phyloP scores from a whole-genome alignment of 2,797 vertebrate species.

The Gadopsis bispinosus region DNA sequence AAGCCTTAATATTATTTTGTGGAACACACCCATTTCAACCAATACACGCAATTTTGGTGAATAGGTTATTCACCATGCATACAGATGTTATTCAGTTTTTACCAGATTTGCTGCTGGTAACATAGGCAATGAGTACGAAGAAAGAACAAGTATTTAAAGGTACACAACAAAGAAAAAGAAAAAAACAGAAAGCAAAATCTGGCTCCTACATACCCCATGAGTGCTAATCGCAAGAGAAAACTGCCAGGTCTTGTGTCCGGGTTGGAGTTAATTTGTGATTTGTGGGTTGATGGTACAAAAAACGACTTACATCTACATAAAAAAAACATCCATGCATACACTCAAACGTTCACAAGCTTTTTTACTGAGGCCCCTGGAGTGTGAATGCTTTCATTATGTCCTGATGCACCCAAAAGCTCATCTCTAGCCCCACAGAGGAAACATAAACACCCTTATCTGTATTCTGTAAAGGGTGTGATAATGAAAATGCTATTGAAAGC shows the following conservation, averaged over 20 bases:
- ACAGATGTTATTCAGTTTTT: not conserved
- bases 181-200: not conserved
- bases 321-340: conserved; percentile 23
- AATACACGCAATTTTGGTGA: not conserved
- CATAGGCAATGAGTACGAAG: not conserved
- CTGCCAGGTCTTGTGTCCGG: not conserved
- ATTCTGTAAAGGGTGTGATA: conserved; percentile 42
- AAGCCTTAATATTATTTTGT: not conserved
- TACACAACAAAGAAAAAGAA: not conserved
- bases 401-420: conserved; percentile 32
- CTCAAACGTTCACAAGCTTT: conserved; percentile 17
- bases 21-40: not conserved
- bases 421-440: conserved; percentile 33
- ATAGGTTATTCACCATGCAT: not conserved
- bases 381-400: conserved; percentile 27
- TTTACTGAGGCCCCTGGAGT: conserved; percentile 18
- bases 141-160: not conserved
- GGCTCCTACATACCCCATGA: not conserved
- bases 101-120: not conserved
- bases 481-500: conserved; percentile 46
- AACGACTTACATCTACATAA: conserved; percentile 8
- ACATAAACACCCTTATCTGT: conserved; percentile 50
- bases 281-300: conserved; percentile 9
- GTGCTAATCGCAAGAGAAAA: conserved; percentile 16
- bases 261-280: conserved; percentile 13